Evolutionary conservation across 1,140 invertebrate species (phyloP).

Genomic region (Zaprionus gabonicus): DNA sequence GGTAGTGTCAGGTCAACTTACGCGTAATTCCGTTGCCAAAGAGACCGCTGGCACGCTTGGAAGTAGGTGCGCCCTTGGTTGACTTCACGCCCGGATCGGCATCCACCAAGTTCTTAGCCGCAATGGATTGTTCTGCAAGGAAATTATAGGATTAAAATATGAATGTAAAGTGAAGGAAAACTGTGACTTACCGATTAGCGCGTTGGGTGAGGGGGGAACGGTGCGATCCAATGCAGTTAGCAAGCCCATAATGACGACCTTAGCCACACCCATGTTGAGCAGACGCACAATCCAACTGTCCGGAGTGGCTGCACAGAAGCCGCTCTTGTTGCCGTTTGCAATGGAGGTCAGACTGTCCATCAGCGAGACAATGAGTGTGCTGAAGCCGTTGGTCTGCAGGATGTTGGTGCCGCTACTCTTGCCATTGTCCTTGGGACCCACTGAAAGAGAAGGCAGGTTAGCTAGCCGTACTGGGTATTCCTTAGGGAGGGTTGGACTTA

Average conservation of each 20-base stretch:
- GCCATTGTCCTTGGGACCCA: conserved; percentile 53
- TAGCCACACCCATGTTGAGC: conserved; percentile 60
- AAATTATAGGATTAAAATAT: not conserved
- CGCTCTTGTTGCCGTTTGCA: conserved; percentile 51
- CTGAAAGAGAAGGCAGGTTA: conserved; percentile 15
- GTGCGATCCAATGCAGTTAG: conserved; percentile 60
- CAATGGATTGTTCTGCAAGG: conserved; percentile 35
- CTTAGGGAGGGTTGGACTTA: conserved; percentile 27
- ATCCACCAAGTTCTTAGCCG: conserved; percentile 20
- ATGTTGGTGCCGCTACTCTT: conserved; percentile 11
- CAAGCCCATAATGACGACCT: conserved; percentile 55
- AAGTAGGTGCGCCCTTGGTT: conserved; percentile 24
- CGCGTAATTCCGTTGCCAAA: conserved; percentile 1
- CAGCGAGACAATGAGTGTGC: conserved; percentile 55
- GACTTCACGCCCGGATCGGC: conserved; percentile 16
- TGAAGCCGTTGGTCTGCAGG: conserved; percentile 62
- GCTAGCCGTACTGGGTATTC: not conserved
- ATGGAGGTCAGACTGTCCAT: conserved; percentile 56
- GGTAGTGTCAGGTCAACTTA: not conserved
- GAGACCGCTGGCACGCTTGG: conserved; percentile 42
- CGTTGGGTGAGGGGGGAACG: conserved; percentile 6
- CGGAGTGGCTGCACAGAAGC: conserved; percentile 55
- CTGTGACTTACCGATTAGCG: conserved; percentile 24
- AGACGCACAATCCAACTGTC: conserved; percentile 66
- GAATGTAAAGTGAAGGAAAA: not conserved